Conservation (phyloP, 2,888 invertebrate genomes). For the Drosophila anomalipes region DNA sequence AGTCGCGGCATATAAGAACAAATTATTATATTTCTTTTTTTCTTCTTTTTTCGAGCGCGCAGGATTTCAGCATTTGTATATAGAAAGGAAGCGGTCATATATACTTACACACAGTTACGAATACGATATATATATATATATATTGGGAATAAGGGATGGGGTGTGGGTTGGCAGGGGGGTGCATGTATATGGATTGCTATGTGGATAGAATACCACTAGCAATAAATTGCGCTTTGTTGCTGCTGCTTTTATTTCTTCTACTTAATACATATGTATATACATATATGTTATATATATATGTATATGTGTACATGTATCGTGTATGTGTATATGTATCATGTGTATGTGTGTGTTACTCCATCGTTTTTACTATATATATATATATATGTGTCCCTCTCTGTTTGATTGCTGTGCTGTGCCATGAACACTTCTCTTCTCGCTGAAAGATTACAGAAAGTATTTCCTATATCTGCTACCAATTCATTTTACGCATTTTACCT, state of each 20-base stretch:
- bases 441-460: slow-evolving; percentile 12
- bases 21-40: slow-evolving; percentile 34
- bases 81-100: slow-evolving; percentile 47
- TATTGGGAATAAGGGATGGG: neutral
- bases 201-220: slow-evolving; percentile 46
- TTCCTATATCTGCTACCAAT: slow-evolving; percentile 25
- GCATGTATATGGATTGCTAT: slow-evolving; percentile 48
- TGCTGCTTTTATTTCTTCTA: slow-evolving; percentile 4
- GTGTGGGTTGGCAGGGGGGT: neutral
- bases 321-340: neutral
- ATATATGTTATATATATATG: neutral
- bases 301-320: neutral
- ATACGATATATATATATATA: slow-evolving; percentile 5
- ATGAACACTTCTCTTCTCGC: neutral
- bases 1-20: slow-evolving; percentile 70
- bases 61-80: slow-evolving; percentile 72
- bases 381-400: neutral
- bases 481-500: slow-evolving; percentile 3
- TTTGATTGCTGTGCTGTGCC: neutral
- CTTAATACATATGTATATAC: neutral
- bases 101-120: slow-evolving; percentile 29
- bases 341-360: slow-evolving; percentile 6
- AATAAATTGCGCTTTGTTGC: slow-evolving; percentile 42
- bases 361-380: neutral
- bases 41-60: slow-evolving; percentile 57